phyloP scores from a whole-genome alignment of 2,888 invertebrate genomes.

The Pardosa pseudoannulata region DNA sequence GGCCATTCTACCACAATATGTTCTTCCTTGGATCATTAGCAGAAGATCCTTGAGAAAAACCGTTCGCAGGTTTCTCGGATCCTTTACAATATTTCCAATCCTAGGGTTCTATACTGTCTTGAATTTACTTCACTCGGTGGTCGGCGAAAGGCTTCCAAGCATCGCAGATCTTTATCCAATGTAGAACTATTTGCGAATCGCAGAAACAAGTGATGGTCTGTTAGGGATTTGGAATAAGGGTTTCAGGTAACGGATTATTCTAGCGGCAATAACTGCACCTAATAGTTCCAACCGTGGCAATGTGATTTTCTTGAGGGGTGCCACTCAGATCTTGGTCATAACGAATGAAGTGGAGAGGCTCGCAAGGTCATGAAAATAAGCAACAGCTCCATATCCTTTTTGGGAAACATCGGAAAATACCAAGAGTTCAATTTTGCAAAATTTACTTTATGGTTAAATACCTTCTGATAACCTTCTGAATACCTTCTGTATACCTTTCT shows the following conservation, averaged over 20 bases:
- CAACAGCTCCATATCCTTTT: no score
- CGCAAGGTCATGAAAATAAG: no score
- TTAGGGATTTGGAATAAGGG: neutral
- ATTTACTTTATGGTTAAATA: no score
- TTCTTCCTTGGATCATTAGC: no score
- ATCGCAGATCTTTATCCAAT: neutral
- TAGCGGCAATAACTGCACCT: no score
- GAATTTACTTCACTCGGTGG: neutral
- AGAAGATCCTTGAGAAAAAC: neutral
- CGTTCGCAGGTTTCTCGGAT: neutral
- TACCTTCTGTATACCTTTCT: no score
- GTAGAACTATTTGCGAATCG: neutral
- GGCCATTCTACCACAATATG: no score
- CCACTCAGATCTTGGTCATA: neutral
- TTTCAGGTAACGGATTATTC: neutral
- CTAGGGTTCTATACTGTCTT: neutral
- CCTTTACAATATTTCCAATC: no score
- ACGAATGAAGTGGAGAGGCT: no score
- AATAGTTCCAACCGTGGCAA: no score
- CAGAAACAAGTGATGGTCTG: neutral
- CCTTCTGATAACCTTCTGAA: neutral
- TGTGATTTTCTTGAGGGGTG: neutral
- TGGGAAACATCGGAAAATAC: no score
- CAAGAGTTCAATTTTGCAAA: no score
- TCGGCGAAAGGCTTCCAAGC: slow-evolving; percentile 2